Conservation (phyloP, 2,113 vertebrate genomes). For the Pedetes capensis region DNA sequence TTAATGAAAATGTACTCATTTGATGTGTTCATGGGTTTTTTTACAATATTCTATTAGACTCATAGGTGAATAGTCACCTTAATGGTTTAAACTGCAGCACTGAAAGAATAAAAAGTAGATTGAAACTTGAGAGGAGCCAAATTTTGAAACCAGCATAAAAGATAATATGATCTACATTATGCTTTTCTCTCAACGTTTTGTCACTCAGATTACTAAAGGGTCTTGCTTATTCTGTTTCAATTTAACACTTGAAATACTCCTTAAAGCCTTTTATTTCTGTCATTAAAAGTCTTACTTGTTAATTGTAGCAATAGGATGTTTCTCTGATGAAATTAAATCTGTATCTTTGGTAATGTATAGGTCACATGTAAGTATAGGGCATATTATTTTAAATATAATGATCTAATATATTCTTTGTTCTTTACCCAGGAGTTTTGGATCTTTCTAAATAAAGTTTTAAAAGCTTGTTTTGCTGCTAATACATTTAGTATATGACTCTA, state of each 20-base stretch:
- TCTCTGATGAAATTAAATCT: background rate
- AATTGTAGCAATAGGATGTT: background rate
- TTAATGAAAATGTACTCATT: conserved; percentile 10
- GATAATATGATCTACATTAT: background rate
- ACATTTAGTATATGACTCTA: background rate
- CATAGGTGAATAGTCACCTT: background rate
- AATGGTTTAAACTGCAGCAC: background rate
- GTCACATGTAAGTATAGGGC: background rate
- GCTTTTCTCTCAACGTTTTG: background rate
- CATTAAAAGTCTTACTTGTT: background rate
- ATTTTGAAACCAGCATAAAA: background rate
- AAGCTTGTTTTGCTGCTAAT: background rate
- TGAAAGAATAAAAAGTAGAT: background rate
- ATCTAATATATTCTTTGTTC: background rate
- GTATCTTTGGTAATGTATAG: background rate
- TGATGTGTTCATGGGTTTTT: conserved; percentile 3
- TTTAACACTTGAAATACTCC: background rate
- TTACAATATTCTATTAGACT: conserved; percentile 10
- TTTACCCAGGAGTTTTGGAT: background rate
- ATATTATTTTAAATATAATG: background rate
- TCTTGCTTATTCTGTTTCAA: background rate
- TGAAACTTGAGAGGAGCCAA: background rate
- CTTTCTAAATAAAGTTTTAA: background rate
- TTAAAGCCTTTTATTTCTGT: background rate
- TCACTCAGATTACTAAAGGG: background rate